A percentile compares a stretch with the other conserved stretches of the same genome.
phyloP scores from a whole-genome alignment of 2,888 invertebrate genomes.

The Elysia crispata region DNA sequence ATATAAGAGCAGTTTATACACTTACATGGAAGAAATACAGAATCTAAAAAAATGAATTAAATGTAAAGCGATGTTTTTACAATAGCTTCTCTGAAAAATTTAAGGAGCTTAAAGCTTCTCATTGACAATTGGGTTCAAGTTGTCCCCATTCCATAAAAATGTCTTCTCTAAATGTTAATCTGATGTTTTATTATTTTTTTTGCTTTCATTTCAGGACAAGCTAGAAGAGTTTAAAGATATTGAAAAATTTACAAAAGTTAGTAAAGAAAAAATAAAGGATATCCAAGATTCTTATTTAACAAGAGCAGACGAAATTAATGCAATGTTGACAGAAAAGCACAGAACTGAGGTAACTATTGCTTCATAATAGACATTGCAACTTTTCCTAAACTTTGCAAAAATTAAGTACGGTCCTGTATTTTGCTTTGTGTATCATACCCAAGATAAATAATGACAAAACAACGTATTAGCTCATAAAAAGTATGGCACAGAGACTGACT shows the following conservation, averaged over 20 bases:
- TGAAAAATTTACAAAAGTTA: constrained; percentile 63
- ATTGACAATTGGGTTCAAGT: constrained; percentile 97
- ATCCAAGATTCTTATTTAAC: constrained; percentile 68
- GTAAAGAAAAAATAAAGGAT: constrained; percentile 65
- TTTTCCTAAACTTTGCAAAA: too few relatives aligned
- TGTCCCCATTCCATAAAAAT: constrained; percentile 90
- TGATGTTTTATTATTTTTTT: not conserved
- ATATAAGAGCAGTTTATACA: too few relatives aligned
- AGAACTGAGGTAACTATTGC: constrained; percentile 61
- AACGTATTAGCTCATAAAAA: too few relatives aligned
- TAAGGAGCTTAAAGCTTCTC: constrained; percentile 96
- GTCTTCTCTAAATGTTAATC: not conserved
- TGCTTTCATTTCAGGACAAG: constrained; percentile 34
- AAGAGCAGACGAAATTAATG: constrained; percentile 69
- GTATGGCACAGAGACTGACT: too few relatives aligned
- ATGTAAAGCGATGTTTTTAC: not conserved
- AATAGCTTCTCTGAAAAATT: constrained; percentile 83
- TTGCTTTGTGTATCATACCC: too few relatives aligned
- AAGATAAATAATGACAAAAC: too few relatives aligned
- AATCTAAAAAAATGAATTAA: too few relatives aligned
- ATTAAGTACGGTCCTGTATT: too few relatives aligned
- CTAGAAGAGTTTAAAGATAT: constrained; percentile 60
- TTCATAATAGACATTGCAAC: not conserved
- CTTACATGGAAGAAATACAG: too few relatives aligned
- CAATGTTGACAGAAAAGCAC: constrained; percentile 68